phyloP scores from a whole-genome alignment of 2,888 invertebrate species.

The Dryococelus australis region DNA sequence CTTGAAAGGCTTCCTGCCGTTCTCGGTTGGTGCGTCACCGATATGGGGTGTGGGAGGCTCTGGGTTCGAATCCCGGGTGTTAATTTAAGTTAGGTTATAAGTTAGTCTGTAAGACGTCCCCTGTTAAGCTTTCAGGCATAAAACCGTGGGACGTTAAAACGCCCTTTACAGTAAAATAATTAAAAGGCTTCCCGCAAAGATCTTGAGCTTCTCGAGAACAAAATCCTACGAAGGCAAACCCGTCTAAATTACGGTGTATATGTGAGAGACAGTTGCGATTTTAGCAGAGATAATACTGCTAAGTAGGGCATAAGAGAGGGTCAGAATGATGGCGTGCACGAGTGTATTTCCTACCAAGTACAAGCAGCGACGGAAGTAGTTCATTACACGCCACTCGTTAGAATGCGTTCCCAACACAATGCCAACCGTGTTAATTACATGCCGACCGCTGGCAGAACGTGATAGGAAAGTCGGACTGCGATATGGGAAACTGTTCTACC shows the following conservation, averaged over 20 bases:
- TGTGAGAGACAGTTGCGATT: neutral
- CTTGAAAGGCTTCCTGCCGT: too few relatives aligned
- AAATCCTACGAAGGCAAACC: too few relatives aligned
- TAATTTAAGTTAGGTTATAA: too few relatives aligned
- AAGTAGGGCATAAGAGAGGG: neutral
- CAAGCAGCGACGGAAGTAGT: constrained; percentile 6
- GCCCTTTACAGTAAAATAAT: too few relatives aligned
- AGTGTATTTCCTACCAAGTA: neutral
- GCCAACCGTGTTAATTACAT: neutral
- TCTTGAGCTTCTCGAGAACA: too few relatives aligned
- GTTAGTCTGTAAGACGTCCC: too few relatives aligned
- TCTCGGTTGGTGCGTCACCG: too few relatives aligned
- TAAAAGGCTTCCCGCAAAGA: too few relatives aligned
- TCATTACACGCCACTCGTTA: neutral
- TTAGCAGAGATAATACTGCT: neutral
- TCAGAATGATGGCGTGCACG: neutral
- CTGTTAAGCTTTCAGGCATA: too few relatives aligned
- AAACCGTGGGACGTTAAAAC: too few relatives aligned
- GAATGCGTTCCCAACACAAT: neutral
- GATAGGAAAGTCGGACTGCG: neutral
- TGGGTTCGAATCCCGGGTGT: too few relatives aligned
- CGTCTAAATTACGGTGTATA: neutral
- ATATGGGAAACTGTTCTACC: neutral
- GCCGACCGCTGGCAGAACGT: neutral
- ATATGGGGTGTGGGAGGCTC: too few relatives aligned